phyloP scores from a whole-genome alignment of 2,113 vertebrate species.

The Dicaeum eximium region DNA sequence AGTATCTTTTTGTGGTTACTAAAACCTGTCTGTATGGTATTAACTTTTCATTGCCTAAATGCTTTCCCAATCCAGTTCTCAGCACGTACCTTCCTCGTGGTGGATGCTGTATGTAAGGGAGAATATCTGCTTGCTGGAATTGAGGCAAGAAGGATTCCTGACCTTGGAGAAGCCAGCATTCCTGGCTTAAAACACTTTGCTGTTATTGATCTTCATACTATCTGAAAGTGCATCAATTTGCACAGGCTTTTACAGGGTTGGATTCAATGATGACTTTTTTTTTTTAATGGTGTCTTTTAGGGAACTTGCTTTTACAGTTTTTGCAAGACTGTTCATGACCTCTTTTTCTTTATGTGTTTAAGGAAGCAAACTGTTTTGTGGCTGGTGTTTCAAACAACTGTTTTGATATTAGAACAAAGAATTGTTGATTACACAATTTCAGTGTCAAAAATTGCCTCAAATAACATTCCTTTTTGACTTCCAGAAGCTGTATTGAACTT shows the following conservation, averaged over 20 bases:
- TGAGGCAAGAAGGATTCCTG: background rate
- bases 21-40: background rate
- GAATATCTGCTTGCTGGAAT: background rate
- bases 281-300: background rate
- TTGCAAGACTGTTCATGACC: background rate
- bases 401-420: background rate
- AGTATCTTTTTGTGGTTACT: constrained; percentile 70
- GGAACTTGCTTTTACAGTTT: background rate
- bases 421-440: background rate
- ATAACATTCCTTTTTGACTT: constrained; percentile 28
- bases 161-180: background rate
- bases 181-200: background rate
- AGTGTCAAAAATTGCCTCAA: background rate
- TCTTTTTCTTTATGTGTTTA: background rate
- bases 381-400: background rate
- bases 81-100: background rate
- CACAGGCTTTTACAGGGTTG: background rate
- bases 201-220: accelerated
- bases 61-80: background rate
- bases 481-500: constrained; percentile 94
- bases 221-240: background rate
- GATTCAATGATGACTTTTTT: background rate
- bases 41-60: background rate
- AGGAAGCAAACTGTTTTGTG: background rate
- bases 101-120: background rate